These are phyloP conservation scores for Drosophila dunni DNA, from an alignment of 1,140 invertebrate genomes.

Conservation along the genomic window DNA sequence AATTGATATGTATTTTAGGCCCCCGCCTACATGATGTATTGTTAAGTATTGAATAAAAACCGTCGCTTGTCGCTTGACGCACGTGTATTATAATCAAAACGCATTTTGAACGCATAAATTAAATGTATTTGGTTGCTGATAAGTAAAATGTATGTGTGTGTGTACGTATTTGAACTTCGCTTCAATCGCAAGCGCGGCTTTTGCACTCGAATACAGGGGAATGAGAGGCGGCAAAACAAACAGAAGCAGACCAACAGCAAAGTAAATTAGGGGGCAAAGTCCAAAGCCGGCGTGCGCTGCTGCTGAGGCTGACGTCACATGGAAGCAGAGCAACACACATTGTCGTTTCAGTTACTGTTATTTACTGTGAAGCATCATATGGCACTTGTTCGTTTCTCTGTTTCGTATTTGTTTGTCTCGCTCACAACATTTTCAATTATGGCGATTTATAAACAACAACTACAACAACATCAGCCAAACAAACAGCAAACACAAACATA, in stretches of 20 bases:
- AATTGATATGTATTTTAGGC: conserved; percentile 1
- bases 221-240: conserved; percentile 8
- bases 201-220: conserved; percentile 1
- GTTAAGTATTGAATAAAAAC: background rate
- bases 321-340: conserved; percentile 15
- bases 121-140: conserved; percentile 26
- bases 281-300: conserved; percentile 38
- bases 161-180: conserved; percentile 17
- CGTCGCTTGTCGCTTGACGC: background rate
- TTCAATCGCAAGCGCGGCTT: conserved; percentile 25
- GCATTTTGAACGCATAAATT: conserved; percentile 21
- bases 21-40: background rate
- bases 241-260: conserved; percentile 23
- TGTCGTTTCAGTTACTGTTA: conserved; percentile 56
- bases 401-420: conserved; percentile 41
- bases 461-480: conserved; percentile 31
- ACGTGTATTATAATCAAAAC: conserved; percentile 20
- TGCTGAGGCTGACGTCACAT: conserved; percentile 63
- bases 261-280: conserved; percentile 58
- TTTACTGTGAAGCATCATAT: conserved; percentile 32
- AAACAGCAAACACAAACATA: conserved; percentile 50
- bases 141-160: background rate
- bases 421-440: conserved; percentile 44
- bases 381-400: conserved; percentile 33
- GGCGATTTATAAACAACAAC: conserved; percentile 29